Percentiles rank a stretch among this genome's conserved stretches.
Evolutionary conservation across 2,888 invertebrate genomes (phyloP).

Genomic region (Myopa tessellatipennis): DNA sequence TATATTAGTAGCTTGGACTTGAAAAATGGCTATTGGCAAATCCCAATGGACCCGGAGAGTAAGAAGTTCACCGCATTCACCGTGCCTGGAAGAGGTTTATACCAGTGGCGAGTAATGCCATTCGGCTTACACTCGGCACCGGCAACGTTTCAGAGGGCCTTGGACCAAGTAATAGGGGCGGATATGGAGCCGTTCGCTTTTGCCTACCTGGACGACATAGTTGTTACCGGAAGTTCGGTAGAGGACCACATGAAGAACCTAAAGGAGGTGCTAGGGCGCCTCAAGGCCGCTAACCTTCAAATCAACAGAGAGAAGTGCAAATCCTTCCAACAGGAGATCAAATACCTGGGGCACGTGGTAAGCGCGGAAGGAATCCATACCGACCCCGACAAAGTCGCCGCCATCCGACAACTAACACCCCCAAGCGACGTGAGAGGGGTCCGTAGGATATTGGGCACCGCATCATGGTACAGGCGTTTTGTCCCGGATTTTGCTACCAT

Average conservation of each 20-base stretch:
- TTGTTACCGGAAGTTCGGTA: background rate
- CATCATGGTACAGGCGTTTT: constrained; percentile 36
- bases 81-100: constrained; percentile 1
- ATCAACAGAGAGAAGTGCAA: background rate
- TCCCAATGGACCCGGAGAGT: background rate
- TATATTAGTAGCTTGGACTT: constrained; percentile 4
- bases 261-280: background rate
- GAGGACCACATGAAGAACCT: background rate
- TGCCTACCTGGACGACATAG: background rate
- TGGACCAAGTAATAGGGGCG: background rate
- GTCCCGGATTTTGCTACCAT: constrained; percentile 35
- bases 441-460: background rate
- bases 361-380: constrained; percentile 1
- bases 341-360: constrained; percentile 38
- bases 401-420: constrained; percentile 12
- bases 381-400: constrained; percentile 35
- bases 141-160: constrained; percentile 3
- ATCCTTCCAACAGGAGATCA: constrained; percentile 6
- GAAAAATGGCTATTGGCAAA: constrained; percentile 2
- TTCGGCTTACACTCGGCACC: background rate
- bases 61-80: constrained; percentile 5
- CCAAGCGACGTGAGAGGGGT: constrained; percentile 8
- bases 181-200: background rate
- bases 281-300: background rate
- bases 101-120: background rate